Evolutionary conservation across 2,797 vertebrate genomes (phyloP).

Genomic region (Spondyliosoma cantharus): DNA sequence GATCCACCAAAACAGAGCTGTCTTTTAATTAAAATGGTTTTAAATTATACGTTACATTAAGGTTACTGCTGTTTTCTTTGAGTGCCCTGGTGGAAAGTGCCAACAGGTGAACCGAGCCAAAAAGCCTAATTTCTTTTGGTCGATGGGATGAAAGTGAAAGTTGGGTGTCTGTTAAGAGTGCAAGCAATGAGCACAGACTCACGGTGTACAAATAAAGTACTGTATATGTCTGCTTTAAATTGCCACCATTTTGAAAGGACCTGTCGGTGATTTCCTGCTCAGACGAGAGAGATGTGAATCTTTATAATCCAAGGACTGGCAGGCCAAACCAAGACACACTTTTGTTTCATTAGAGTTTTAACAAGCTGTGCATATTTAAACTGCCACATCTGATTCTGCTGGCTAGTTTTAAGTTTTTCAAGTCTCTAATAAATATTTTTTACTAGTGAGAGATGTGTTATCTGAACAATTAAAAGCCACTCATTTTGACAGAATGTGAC

Average conservation of each 20-base stretch:
- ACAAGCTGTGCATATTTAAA: not conserved
- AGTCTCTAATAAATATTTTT: not conserved
- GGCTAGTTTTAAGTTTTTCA: not conserved
- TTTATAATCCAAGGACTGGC: not conserved
- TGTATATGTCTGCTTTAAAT: not conserved
- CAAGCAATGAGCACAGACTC: not conserved
- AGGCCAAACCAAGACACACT: not conserved
- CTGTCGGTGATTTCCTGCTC: not conserved
- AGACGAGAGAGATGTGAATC: not conserved
- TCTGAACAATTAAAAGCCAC: not conserved
- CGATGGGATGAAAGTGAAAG: not conserved
- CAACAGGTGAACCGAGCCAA: not conserved
- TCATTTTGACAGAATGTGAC: not conserved
- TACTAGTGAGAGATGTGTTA: not conserved
- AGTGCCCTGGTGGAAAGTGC: not conserved
- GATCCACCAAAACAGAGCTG: fast-evolving
- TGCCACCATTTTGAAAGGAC: not conserved
- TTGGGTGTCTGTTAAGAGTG: not conserved
- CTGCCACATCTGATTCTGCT: not conserved
- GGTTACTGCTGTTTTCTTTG: not conserved
- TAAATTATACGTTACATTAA: not conserved
- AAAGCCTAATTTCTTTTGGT: not conserved
- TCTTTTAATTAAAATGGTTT: not conserved
- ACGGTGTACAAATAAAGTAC: not conserved
- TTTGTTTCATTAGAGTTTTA: not conserved